These are phyloP conservation scores for Haliclona indistincta DNA, from an alignment of 37 sponge, comb jelly and placozoan species.

Conservation along the genomic window DNA sequence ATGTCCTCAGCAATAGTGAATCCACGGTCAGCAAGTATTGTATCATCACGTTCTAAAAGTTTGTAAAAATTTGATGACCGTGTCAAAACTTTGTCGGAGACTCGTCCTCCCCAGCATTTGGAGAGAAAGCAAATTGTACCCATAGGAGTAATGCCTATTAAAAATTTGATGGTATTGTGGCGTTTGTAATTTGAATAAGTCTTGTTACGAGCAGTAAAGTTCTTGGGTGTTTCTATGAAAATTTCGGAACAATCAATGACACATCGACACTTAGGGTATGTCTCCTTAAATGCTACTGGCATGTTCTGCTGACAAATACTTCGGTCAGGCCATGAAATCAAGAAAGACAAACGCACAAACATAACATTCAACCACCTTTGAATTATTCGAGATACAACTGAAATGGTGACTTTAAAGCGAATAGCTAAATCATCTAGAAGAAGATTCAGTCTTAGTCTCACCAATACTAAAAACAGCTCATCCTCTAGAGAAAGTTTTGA, in stretches of 20 bases:
- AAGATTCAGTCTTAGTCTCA: background rate
- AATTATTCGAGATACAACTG: slow-evolving; percentile 3
- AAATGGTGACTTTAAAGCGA: background rate
- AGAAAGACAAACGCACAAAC: background rate
- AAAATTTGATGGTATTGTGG: slow-evolving; percentile 45
- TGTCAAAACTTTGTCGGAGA: slow-evolving; percentile 11
- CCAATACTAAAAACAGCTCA: slow-evolving; percentile 11
- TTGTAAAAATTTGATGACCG: slow-evolving; percentile 7
- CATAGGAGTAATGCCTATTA: slow-evolving; percentile 32
- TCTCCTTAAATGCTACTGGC: slow-evolving; percentile 12
- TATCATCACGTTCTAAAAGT: slow-evolving; percentile 8
- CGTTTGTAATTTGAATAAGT: slow-evolving; percentile 39
- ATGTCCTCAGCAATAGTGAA: slow-evolving; percentile 27
- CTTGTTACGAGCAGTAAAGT: slow-evolving; percentile 3
- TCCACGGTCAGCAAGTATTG: slow-evolving; percentile 28
- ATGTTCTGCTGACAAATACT: background rate
- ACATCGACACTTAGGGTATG: slow-evolving; percentile 6
- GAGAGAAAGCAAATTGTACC: slow-evolving; percentile 32
- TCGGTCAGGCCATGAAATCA: slow-evolving; percentile 18
- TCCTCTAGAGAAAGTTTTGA: background rate
- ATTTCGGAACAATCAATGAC: slow-evolving; percentile 42
- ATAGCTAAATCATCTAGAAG: slow-evolving; percentile 2
- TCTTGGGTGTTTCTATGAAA: slow-evolving; percentile 25
- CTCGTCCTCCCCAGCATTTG: slow-evolving; percentile 29
- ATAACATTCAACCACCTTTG: slow-evolving; percentile 24